These are phyloP conservation scores for Cercopithecus mona DNA, from an alignment of 2,113 vertebrate genomes.

Conservation along the genomic window DNA sequence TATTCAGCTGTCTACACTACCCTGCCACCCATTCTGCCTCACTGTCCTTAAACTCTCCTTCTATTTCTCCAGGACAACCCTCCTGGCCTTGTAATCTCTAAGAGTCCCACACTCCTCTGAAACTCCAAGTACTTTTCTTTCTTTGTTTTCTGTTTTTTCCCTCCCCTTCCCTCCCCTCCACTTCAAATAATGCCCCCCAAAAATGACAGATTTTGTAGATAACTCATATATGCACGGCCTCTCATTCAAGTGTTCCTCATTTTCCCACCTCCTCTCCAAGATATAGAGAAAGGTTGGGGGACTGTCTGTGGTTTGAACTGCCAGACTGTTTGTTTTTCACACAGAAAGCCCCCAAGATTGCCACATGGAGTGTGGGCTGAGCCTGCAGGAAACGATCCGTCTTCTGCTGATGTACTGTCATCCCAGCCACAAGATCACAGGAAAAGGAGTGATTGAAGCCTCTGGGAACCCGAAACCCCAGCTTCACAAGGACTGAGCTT, in stretches of 20 bases:
- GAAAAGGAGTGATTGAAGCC: not conserved
- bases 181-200: not conserved
- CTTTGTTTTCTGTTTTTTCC: not conserved
- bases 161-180: too few relatives aligned
- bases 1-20: not conserved
- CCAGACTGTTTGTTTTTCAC: not conserved
- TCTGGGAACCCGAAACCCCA: not conserved
- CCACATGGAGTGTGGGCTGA: not conserved
- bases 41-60: not conserved
- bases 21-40: not conserved
- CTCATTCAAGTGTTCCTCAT: not conserved
- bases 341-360: not conserved
- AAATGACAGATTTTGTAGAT: not conserved
- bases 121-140: slow-evolving; percentile 2
- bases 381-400: not conserved
- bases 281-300: not conserved
- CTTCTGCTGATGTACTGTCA: not conserved
- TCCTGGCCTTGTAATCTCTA: not conserved
- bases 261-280: not conserved
- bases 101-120: not conserved
- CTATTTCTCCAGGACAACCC: not conserved
- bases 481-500: not conserved
- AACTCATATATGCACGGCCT: not conserved
- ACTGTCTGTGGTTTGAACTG: not conserved
- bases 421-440: not conserved